phyloP scores from a whole-genome alignment of 2,888 invertebrate genomes.

The Sinotaia quadrata region DNA sequence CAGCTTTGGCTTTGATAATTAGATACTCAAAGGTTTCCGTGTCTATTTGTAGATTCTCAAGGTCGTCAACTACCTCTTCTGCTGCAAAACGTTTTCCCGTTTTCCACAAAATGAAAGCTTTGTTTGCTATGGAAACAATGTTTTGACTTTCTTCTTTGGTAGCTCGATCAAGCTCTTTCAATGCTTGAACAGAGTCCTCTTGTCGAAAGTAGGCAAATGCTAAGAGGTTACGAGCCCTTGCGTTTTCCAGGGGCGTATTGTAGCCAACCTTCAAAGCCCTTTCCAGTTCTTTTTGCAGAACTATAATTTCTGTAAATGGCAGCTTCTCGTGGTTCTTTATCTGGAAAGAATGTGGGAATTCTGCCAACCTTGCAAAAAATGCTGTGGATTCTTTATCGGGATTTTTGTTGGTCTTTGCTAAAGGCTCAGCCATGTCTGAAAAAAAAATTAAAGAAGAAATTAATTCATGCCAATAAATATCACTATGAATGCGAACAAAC shows the following conservation, averaged over 20 bases:
- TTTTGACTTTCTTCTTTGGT: no score
- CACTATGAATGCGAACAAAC: no score
- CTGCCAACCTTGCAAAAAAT: no score
- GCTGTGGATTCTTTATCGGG: no score
- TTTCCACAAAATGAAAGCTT: slow-evolving; percentile 13
- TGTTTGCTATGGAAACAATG: slow-evolving; percentile 22
- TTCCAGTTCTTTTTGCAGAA: not conserved
- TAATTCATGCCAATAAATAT: no score
- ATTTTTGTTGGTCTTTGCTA: no score
- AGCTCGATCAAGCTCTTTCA: not conserved
- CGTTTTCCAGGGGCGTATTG: slow-evolving; percentile 7
- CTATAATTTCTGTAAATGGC: not conserved
- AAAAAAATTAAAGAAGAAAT: no score
- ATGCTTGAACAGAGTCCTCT: not conserved
- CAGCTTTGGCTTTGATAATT: slow-evolving; percentile 16
- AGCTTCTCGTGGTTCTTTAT: no score
- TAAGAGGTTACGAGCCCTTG: slow-evolving; percentile 6
- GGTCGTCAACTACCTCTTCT: not conserved
- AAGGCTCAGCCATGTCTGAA: no score
- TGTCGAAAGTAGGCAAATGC: slow-evolving; percentile 9
- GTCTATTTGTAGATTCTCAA: not conserved
- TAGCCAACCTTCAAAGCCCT: slow-evolving; percentile 7
- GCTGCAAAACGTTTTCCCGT: not conserved
- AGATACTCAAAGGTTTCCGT: not conserved
- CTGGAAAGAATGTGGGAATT: slow-evolving; percentile 18